Evolutionary conservation across 53 echinoderm and acorn worm species (phyloP), one percentile per base, ranked within the genome.

Genomic region (Echinarachnius parma): DNA sequence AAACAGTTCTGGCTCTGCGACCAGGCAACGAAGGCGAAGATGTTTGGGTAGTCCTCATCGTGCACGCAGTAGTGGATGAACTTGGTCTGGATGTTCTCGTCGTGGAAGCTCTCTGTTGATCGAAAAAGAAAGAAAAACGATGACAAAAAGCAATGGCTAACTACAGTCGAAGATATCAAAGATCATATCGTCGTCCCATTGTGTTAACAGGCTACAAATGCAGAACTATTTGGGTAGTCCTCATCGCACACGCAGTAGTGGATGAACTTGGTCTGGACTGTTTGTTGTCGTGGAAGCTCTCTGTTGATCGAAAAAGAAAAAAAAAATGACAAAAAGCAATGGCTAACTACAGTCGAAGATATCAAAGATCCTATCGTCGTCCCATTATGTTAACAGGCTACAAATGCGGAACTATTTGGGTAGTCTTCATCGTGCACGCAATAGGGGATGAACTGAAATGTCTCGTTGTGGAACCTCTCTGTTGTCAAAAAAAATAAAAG

Each of bases 11-110:
- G 74, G n/a, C 42, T 44, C 57, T 72, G 57, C 3, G 74, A 72
- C 74, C 74, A 72, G 29, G 74, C 74, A 2, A 72, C 74, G 57
- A 72, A 72, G 29, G 57, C 74, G 57, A 72, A 72, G 23, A 72
- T 72, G 19, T 72, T 34, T 1, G 35, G 55, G 29, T 26, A 34
- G 5, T 2, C 8, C 5, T 37, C 57, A 28, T 72, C 74, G 28
- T 72, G 74, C 36, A 72, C 37, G 30, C 74, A 72, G 57, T 57
- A 72, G 34, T 72, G 57, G 23, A 72, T 72, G 74, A 42, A 72
- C 36, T 56, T 72, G 21, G 58, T 72, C 58, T 37, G 28, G 58
- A 72, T 56, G 27, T 1, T 25, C 39, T 72, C 74, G 3, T 72
- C 74, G 21, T 58, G 46, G 7, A 23, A 4, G 5, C 37, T 16